A percentile compares a stretch with the other conserved stretches of the same genome.
These are phyloP conservation scores for Zaprionus camerounensis DNA, from an alignment of 1,140 invertebrate genomes.

Conservation along the genomic window DNA sequence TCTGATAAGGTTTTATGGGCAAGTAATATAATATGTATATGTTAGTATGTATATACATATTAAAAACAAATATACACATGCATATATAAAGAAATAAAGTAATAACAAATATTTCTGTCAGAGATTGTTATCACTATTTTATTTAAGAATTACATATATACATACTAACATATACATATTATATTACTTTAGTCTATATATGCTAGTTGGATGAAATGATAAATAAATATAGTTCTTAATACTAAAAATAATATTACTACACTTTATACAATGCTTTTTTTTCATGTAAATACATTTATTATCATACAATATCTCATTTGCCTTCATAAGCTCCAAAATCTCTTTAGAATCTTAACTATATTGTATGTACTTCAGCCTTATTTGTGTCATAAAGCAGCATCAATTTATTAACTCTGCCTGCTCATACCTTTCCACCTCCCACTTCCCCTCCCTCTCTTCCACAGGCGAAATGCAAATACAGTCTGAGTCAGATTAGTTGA, in stretches of 20 bases:
- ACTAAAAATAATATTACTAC: not conserved
- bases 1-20: not conserved
- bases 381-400: not conserved
- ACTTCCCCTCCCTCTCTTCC: not conserved
- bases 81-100: not conserved
- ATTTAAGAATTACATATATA: not conserved
- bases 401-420: conserved; percentile 1
- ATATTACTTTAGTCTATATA: too few species aligned
- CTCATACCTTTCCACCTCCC: not conserved
- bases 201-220: too few species aligned
- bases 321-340: not conserved
- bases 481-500: not conserved
- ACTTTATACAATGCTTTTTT: not conserved
- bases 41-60: too few species aligned
- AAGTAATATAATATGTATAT: not conserved
- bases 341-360: not conserved
- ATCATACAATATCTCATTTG: not conserved
- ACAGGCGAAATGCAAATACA: conserved; percentile 8
- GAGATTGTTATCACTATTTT: not conserved
- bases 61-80: too few species aligned
- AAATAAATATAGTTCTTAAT: too few species aligned
- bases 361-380: not conserved
- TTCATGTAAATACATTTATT: not conserved
- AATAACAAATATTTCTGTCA: too few species aligned
- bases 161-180: too few species aligned